Evolutionary conservation across 2,888 invertebrate species (phyloP), one percentile per base, ranked within the genome.

Genomic region (Dysmachus trigonus): DNA sequence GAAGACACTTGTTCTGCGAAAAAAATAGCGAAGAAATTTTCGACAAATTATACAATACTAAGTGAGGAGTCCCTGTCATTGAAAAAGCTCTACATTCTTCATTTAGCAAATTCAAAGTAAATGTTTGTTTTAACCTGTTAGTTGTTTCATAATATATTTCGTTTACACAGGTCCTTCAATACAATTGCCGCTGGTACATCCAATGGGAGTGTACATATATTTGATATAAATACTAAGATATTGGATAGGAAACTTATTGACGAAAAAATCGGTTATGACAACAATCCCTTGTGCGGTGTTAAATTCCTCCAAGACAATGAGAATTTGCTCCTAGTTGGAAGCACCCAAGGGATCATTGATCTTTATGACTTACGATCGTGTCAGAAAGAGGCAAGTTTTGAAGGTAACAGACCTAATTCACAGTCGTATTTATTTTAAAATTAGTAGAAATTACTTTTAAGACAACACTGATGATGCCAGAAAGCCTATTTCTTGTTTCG

Each of bases 401-500:
- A 90, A 90, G 93, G 93, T 92, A 90, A 88, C 13, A 41, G 0
- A 13, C 3, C 15, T 15, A 3, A 41, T 13, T 13, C 15, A 0
- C 15, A 41, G 1, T 41, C 38, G 38, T 6, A 33, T 87, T 41
- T 22, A 81, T 15, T 53, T 15, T 47, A 27, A 41, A 8, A 79
- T 38, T 13, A 27, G 15, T 79, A 27, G n/a, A 51, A 35, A 76
- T 53, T 2, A 30, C n/a, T 8, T 87, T 87, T n/a, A 38, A 85
- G 87, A 88, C 47, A 71, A 85, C 18, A 81, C 74, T 3, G 31
- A 77, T 13, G 47, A 53, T 93, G 35, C 92, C 91, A 89, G 92
- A 2, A 94, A 95, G 89, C 94, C 95, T 0, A 93, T 96, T 74
- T 94, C 94, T 27, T 94, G 95, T 89, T 96, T 97, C 92, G 97